Evolutionary conservation across 2,797 vertebrate species (phyloP).

Genomic region (Limnodromus scolopaceus): DNA sequence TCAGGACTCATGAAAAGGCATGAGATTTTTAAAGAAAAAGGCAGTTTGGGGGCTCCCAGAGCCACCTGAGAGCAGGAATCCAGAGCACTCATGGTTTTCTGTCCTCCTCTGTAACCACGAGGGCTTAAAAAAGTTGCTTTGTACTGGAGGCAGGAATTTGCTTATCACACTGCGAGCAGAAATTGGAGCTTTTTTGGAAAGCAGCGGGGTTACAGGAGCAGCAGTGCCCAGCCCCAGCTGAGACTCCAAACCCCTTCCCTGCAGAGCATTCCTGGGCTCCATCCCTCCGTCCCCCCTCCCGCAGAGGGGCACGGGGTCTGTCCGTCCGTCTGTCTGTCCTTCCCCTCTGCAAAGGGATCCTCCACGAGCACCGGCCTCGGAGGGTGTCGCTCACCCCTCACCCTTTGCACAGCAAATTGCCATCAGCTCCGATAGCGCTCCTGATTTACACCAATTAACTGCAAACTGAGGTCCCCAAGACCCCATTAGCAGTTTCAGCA

Average conservation of each 20-base stretch:
- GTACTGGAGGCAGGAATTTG: background rate
- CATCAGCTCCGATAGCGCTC: background rate
- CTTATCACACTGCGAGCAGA: background rate
- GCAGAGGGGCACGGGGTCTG: background rate
- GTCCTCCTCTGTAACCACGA: background rate
- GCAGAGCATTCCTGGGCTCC: fast-evolving
- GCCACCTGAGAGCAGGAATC: background rate
- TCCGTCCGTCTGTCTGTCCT: background rate
- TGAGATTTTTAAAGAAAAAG: background rate
- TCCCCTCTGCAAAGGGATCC: background rate
- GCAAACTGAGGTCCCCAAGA: conserved; percentile 31
- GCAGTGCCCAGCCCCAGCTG: fast-evolving
- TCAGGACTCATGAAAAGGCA: background rate
- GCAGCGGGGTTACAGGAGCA: background rate
- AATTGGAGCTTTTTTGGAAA: background rate
- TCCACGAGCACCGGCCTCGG: background rate
- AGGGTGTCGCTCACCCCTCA: background rate
- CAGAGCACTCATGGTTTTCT: background rate
- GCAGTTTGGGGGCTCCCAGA: background rate
- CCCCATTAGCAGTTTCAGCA: conserved; percentile 26
- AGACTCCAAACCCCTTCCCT: background rate
- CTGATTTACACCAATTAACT: conserved; percentile 48
- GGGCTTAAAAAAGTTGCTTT: background rate
- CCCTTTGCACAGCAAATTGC: background rate
- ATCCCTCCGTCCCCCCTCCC: fast-evolving